Evolutionary conservation across 2,113 vertebrate species (phyloP).

Genomic region (Cebus imitator): DNA sequence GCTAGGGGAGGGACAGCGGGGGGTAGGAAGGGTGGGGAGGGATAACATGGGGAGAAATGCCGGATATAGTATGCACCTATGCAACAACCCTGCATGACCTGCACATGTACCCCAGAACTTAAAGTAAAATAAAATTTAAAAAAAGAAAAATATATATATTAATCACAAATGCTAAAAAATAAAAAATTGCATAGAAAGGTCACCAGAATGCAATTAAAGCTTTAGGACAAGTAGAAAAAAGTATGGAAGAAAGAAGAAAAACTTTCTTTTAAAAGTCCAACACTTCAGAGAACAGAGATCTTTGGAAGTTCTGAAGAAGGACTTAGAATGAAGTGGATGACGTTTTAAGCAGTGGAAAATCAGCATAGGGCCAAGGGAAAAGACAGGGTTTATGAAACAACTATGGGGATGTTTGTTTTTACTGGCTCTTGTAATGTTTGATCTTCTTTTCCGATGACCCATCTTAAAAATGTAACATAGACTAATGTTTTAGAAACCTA

Average conservation of each 20-base stretch:
- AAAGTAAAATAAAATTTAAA: too few relatives aligned
- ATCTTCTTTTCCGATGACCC: constrained; percentile 44
- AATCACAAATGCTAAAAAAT: not conserved
- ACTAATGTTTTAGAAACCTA: not conserved
- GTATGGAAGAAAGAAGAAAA: not conserved
- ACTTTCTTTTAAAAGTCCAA: constrained; percentile 33
- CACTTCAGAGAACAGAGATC: not conserved
- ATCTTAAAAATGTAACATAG: constrained; percentile 6
- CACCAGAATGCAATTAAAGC: constrained; percentile 7
- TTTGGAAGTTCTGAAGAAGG: not conserved
- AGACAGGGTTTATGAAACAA: not conserved
- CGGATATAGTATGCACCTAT: too few relatives aligned
- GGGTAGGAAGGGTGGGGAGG: too few relatives aligned
- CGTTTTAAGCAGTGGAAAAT: constrained; percentile 21
- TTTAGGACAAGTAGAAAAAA: constrained; percentile 8
- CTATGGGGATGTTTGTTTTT: constrained; percentile 43
- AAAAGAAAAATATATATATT: not conserved
- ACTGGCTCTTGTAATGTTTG: not conserved
- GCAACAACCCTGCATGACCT: too few relatives aligned
- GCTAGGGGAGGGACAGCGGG: too few relatives aligned
- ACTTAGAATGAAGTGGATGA: not conserved
- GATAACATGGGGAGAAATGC: too few relatives aligned
- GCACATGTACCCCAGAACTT: too few relatives aligned
- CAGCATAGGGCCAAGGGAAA: constrained; percentile 12
- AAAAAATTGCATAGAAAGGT: not conserved